Conservation (phyloP, 2,113 vertebrate genomes). For the Raphicerus campestris region DNA sequence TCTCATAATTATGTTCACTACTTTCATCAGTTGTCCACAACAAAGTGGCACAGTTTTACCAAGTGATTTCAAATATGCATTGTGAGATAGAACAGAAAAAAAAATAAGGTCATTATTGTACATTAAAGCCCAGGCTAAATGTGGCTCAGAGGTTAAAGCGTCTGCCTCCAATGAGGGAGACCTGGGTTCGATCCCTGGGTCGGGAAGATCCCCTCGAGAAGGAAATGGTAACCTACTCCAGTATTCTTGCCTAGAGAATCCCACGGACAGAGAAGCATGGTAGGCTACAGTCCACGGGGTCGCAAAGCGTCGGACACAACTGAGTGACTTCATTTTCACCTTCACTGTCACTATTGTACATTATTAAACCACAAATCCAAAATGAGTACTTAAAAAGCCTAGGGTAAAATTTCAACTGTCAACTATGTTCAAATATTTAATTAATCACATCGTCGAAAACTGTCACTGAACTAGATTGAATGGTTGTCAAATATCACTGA, state of each 20-base stretch:
- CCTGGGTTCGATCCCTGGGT: no score
- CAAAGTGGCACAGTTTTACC: not conserved
- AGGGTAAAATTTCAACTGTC: constrained; percentile 36
- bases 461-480: constrained; percentile 35
- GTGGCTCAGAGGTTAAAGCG: no score
- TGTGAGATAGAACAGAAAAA: not conserved
- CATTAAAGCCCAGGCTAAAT: not conserved
- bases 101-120: not conserved
- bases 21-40: not conserved
- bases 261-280: no score
- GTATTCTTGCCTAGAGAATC: no score
- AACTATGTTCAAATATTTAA: constrained; percentile 27
- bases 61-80: not conserved
- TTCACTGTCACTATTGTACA: not conserved
- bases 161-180: no score
- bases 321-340: no score
- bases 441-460: constrained; percentile 44
- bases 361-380: constrained; percentile 36
- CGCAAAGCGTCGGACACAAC: no score
- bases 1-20: not conserved
- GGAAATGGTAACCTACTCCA: no score
- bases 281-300: no score
- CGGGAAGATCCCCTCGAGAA: no score
- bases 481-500: constrained; percentile 45
- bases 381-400: not conserved